These are phyloP conservation scores for Macrotrachela quadricornifera DNA, from an alignment of 1,140 invertebrate genomes.

Conservation along the genomic window DNA sequence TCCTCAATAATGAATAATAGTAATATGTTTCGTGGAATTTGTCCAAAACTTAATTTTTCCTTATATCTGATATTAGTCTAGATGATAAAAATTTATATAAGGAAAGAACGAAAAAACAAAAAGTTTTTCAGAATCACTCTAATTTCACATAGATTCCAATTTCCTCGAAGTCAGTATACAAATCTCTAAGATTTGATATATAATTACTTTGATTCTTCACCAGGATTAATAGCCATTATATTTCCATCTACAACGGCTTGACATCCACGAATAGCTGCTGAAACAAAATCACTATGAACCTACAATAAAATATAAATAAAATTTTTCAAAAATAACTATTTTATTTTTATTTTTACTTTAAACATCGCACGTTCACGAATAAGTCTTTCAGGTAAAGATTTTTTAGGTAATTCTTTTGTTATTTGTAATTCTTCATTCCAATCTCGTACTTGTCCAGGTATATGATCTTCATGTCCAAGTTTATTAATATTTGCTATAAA, in stretches of 20 bases:
- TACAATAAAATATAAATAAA: too few relatives aligned
- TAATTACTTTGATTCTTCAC: slow-evolving; percentile 60
- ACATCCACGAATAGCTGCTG: slow-evolving; percentile 78
- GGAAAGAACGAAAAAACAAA: too few relatives aligned
- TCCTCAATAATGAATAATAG: too few relatives aligned
- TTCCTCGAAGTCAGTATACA: too few relatives aligned
- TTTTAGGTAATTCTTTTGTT: slow-evolving; percentile 73
- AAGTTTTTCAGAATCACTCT: too few relatives aligned
- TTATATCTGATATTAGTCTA: too few relatives aligned
- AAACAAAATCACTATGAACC: slow-evolving; percentile 51
- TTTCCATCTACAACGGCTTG: slow-evolving; percentile 97
- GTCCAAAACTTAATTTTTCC: too few relatives aligned
- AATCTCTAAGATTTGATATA: too few relatives aligned
- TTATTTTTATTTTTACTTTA: slow-evolving; percentile 36
- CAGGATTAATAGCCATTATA: slow-evolving; percentile 96
- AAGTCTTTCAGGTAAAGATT: slow-evolving; percentile 74
- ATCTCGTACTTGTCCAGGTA: slow-evolving; percentile 90
- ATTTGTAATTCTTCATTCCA: slow-evolving; percentile 99
- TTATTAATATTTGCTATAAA: not conserved
- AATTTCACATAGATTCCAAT: too few relatives aligned
- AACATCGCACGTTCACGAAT: slow-evolving; percentile 87
- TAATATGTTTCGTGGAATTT: too few relatives aligned
- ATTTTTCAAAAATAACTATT: too few relatives aligned
- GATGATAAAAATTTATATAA: too few relatives aligned
- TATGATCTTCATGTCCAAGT: slow-evolving; percentile 64